Conservation (phyloP, 2,797 vertebrate species). For the Tachyglossus aculeatus region DNA sequence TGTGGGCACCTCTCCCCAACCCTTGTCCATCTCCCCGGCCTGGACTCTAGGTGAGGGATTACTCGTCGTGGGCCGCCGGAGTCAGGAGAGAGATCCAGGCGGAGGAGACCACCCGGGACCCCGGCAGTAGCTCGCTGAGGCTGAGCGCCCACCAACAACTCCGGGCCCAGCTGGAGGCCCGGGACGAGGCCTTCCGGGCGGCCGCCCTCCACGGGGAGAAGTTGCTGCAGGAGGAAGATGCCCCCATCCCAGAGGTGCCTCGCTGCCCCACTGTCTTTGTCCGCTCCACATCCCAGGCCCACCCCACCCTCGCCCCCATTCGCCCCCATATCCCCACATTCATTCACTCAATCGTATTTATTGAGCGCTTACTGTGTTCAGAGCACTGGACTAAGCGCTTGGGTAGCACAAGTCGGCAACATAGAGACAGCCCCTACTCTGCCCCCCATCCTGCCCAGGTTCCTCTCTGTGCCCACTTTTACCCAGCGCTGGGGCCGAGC, state of each 20-base stretch:
- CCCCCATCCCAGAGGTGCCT: slow-evolving; percentile 74
- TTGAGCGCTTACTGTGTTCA: too few species aligned
- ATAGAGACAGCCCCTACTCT: background rate
- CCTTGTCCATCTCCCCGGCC: slow-evolving; percentile 3
- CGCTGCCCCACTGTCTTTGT: background rate
- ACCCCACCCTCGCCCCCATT: too few species aligned
- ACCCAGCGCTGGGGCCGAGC: too few species aligned
- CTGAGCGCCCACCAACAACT: slow-evolving; percentile 82
- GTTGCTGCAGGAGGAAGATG: slow-evolving; percentile 67
- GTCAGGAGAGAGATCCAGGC: slow-evolving; percentile 77
- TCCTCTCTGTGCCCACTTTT: too few species aligned
- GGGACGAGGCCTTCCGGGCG: slow-evolving; percentile 73
- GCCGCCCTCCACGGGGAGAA: slow-evolving; percentile 76
- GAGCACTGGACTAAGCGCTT: too few species aligned
- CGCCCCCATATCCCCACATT: too few species aligned
- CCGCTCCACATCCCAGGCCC: background rate
- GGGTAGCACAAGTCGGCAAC: too few species aligned
- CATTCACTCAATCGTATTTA: too few species aligned
- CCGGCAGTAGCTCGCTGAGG: slow-evolving; percentile 74
- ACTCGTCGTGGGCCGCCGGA: slow-evolving; percentile 81
- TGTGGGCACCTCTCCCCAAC: background rate
- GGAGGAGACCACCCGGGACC: slow-evolving; percentile 79
- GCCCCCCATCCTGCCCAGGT: background rate
- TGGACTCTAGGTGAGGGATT: slow-evolving; percentile 79
- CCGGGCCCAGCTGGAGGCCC: slow-evolving; percentile 80